Base-by-base conservation (phyloP, 2,888 invertebrate species). In the Fragum fragum region DNA sequence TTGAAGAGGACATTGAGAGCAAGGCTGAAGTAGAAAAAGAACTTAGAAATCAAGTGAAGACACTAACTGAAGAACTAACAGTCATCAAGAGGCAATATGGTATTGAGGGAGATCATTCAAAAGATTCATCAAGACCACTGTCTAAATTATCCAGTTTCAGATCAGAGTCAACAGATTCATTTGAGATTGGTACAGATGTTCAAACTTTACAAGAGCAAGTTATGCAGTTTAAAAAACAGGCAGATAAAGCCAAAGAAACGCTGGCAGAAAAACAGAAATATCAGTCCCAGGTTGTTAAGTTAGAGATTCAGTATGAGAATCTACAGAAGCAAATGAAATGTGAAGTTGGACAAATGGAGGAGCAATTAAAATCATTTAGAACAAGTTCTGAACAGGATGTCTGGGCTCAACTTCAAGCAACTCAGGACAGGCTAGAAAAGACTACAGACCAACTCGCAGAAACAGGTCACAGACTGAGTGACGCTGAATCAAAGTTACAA, bases 361-460 rank as follows among this genome's bases (percentile, higher is more conserved):
- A 83, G 55, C 79, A 85, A 36, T n/a, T 80, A n/a, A 83, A 78
- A 36, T 11, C 76, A 16, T 75, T 61, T 9, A 53, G 29, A 53
- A 79, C 74, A 26, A 78, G 81, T 55, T 79, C 86, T 23, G 79
- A 81, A 66, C 36, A 73, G 11, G 87, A 87, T 47, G 78, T 87
- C 11, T 82, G 81, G 74, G 71, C 72, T 9, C 83, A 88, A 63
- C 81, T 88, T 16, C 82, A 77, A 16, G 80, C 81, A 9, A 86
- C 86, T 0, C 89, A 89, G 69, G 89, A 87, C 55, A 80, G 83
- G 9, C 78, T 91, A 53, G 88, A 89, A 36, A 86, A 88, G 75
- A 88, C 89, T 16, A 76, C 85, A 7, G 79, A 85, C n/a, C 88
- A 90, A 71, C 79, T 90, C 29, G 63, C 84, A 16, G 86, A 88